These are phyloP conservation scores for Drosophila pseudotakahashii DNA, from an alignment of 2,888 invertebrate genomes.

Conservation along the genomic window DNA sequence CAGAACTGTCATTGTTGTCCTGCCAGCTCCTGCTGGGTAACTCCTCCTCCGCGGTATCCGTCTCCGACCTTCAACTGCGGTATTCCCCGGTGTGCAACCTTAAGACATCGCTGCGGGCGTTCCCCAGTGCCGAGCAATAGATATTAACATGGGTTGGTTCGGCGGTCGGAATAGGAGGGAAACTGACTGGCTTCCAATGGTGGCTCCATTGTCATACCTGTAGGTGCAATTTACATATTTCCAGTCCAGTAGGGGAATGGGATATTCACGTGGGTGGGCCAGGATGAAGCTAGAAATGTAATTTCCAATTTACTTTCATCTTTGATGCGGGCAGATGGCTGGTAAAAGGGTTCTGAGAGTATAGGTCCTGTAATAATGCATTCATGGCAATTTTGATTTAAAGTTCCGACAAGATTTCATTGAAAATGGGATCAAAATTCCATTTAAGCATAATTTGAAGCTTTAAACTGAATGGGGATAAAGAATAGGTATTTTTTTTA, in stretches of 20 bases:
- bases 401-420: neutral
- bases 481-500: neutral
- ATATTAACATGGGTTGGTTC: slow-evolving; percentile 23
- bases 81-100: slow-evolving; percentile 26
- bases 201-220: slow-evolving; percentile 35
- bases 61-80: slow-evolving; percentile 8
- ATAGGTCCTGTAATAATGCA: neutral
- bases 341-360: neutral
- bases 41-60: slow-evolving; percentile 3
- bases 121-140: slow-evolving; percentile 14
- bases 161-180: neutral
- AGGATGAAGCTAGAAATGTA: slow-evolving; percentile 4
- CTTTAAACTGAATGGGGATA: neutral
- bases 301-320: slow-evolving; percentile 28
- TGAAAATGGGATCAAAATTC: neutral
- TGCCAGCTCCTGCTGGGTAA: slow-evolving; percentile 27
- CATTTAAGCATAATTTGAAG: neutral
- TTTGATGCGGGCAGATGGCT: slow-evolving; percentile 23
- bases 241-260: slow-evolving; percentile 3
- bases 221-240: slow-evolving; percentile 45
- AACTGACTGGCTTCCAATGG: slow-evolving; percentile 25
- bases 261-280: slow-evolving; percentile 1
- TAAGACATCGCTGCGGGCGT: slow-evolving; percentile 39
- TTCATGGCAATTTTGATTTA: neutral
- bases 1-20: slow-evolving; percentile 25